Base-by-base conservation (phyloP, 2,888 invertebrate species). In the Arenicola marina region DNA sequence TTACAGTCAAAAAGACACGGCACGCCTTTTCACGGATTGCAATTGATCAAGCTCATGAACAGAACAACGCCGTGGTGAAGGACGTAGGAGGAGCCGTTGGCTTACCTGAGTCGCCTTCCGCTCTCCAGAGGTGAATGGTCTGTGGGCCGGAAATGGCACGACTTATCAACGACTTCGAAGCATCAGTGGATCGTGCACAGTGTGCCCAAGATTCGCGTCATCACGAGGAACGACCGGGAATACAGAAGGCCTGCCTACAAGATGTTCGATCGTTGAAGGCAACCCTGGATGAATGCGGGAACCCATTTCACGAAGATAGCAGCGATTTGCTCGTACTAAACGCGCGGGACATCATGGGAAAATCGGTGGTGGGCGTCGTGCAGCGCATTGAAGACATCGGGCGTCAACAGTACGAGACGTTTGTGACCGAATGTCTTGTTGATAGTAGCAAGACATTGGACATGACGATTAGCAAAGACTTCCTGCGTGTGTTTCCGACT, bases 41-140 rank as follows among this genome's bases (percentile, higher is more conserved):
- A 11, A 18, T 68, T 48, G 68, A 71, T 33, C 70, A 70, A 26
- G 61, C 56, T 18, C 71, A 70, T 46, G 68, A 68, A 31, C 70
- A 71, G 34, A 45, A 64, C 21, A 71, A 70, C 54, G 46, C 62
- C 7, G 31, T 38, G 15, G 61, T 65, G 55, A 59, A 61, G 56
- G 69, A 61, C 11, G 54, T 53, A 24, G 64, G 69, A 33, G 67
- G 70, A 7, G 66, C 59, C 34, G 58, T 68, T 2, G 69, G 66
- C 11, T 15, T 63, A 2, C 69, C 69, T 26, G 67, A 63, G 54
- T 70, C 65, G 28, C 58, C 61, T 11, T 29, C 21, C 31, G 65
- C 67, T 4, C 33, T 67, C 1, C 51, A 43, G 24, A 11, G 59
- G 15, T 69, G 67, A 63, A 60, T 65, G 63, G 51, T 62, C 3